Percentiles rank a stretch among this genome's conserved stretches.
Evolutionary conservation across 2,113 vertebrate genomes (phyloP).

Genomic region (Eolophus roseicapilla): DNA sequence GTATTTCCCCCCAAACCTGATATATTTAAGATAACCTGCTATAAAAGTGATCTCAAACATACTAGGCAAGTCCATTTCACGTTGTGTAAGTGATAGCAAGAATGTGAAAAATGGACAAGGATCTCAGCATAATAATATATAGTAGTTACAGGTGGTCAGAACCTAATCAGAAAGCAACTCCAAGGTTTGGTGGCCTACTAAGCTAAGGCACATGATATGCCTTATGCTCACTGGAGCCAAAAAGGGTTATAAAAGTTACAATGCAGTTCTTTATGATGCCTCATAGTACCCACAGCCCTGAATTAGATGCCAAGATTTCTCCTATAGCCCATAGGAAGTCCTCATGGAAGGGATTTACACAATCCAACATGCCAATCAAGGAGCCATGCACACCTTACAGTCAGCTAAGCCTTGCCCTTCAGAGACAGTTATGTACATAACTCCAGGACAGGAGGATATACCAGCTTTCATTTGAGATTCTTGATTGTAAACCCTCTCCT

Average conservation of each 20-base stretch:
- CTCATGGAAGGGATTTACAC: neutral
- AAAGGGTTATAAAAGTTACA: neutral
- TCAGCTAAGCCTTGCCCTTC: neutral
- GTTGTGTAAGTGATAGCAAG: neutral
- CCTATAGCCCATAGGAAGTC: neutral
- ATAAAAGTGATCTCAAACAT: neutral
- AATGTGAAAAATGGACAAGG: neutral
- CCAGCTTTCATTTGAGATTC: neutral
- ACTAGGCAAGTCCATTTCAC: neutral
- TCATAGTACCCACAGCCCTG: neutral
- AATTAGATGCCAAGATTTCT: neutral
- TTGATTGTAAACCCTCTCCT: neutral
- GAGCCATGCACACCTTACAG: neutral
- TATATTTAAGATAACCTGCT: neutral
- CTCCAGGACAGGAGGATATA: neutral
- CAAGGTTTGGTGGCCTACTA: neutral
- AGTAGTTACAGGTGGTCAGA: neutral
- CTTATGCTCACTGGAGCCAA: neutral
- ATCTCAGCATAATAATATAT: neutral
- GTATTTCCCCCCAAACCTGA: neutral
- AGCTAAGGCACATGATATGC: neutral
- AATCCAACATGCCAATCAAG: neutral
- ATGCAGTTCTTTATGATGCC: neutral
- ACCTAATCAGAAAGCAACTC: neutral
- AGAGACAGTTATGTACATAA: accelerated